Conservation (phyloP, 1,140 invertebrate species). For the Eumeta japonica region DNA sequence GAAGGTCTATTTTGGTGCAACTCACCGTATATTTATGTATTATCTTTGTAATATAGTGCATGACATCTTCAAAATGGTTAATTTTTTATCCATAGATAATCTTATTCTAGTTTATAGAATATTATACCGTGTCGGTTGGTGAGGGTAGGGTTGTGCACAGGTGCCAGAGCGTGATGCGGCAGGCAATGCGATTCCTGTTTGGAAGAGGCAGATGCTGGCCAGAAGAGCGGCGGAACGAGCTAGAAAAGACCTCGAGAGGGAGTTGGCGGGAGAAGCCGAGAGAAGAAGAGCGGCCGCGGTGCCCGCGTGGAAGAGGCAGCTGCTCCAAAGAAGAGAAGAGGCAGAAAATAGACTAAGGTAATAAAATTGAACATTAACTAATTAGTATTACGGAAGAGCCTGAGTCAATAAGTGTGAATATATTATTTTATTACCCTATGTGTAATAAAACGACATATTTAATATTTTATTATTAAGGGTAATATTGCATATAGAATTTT, state of each 20-base stretch:
- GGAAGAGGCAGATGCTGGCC: conserved; percentile 93
- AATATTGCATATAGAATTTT: too few species aligned
- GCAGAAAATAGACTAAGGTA: conserved; percentile 71
- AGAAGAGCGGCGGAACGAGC: conserved; percentile 90
- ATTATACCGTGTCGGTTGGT: conserved; percentile 24
- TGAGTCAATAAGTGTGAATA: too few species aligned
- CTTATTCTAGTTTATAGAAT: background rate
- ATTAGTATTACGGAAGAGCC: too few species aligned
- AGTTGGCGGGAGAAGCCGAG: conserved; percentile 79
- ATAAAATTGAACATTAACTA: too few species aligned
- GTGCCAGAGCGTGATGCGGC: conserved; percentile 85
- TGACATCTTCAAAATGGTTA: too few species aligned
- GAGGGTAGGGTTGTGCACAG: conserved; percentile 60
- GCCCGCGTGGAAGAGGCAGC: conserved; percentile 89
- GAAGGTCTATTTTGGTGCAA: too few species aligned
- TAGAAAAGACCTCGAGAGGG: conserved; percentile 84
- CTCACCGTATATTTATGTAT: too few species aligned
- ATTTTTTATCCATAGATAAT: too few species aligned
- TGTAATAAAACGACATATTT: too few species aligned
- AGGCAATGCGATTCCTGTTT: conserved; percentile 87
- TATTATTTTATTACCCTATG: too few species aligned
- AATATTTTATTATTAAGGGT: too few species aligned
- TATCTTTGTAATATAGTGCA: too few species aligned
- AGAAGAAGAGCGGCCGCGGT: conserved; percentile 81
- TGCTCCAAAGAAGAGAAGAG: conserved; percentile 79